Percentiles rank a stretch among this genome's conserved stretches.
phyloP scores from a whole-genome alignment of 2,888 invertebrate genomes.

The Nipponacmea schrenckii region DNA sequence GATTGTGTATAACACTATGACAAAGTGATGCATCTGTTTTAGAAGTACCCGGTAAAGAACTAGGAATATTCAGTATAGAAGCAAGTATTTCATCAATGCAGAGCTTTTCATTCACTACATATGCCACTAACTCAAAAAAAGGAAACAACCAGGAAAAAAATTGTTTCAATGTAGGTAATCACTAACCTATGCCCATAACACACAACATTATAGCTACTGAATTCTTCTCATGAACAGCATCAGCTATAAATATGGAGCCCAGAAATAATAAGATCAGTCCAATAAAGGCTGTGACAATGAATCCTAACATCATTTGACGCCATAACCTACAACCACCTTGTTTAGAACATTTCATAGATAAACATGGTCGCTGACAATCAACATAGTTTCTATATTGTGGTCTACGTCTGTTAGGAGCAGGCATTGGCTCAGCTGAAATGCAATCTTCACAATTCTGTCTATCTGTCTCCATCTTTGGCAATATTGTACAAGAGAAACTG shows the following conservation, averaged over 20 bases:
- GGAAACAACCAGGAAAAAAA: too few species aligned
- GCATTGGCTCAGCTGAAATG: background rate
- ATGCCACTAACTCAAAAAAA: too few species aligned
- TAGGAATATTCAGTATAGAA: too few species aligned
- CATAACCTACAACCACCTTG: constrained; percentile 46
- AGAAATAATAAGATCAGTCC: constrained; percentile 56
- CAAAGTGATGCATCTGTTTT: too few species aligned
- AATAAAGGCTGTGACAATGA: constrained; percentile 53
- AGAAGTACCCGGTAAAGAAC: too few species aligned
- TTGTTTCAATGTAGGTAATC: too few species aligned
- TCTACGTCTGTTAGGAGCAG: constrained; percentile 27
- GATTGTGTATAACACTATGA: too few species aligned
- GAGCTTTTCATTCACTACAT: too few species aligned
- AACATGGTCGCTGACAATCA: constrained; percentile 29
- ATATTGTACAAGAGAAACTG: too few species aligned
- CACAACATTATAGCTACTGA: constrained; percentile 61
- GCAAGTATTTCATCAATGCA: too few species aligned
- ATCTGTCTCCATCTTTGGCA: background rate
- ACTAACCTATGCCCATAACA: constrained; percentile 59
- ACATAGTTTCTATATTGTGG: constrained; percentile 35
- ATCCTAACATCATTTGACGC: constrained; percentile 59
- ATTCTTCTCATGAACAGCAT: constrained; percentile 50
- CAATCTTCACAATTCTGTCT: background rate
- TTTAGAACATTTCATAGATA: constrained; percentile 20
- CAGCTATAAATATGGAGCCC: constrained; percentile 54